Percentiles rank a stretch among this genome's conserved stretches.
Conservation (phyloP, 2,888 invertebrate species). For the Lepidocyrtoides sp. region DNA sequence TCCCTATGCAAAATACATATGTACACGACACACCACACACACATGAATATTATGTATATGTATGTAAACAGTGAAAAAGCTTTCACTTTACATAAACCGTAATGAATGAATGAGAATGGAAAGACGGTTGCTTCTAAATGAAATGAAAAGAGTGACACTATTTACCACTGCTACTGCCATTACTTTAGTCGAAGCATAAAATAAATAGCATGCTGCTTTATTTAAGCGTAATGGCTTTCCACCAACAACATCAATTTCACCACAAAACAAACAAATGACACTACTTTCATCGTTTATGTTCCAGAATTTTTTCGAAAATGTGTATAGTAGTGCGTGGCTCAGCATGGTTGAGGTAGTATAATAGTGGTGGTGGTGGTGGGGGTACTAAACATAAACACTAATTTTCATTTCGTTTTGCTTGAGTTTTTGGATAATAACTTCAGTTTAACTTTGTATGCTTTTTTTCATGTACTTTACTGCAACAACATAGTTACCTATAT, state of each 20-base stretch:
- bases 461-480: background rate
- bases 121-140: background rate
- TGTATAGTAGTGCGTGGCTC: background rate
- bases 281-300: conserved; percentile 33
- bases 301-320: background rate
- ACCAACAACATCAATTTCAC: conserved; percentile 51
- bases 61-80: background rate
- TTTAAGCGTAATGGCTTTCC: conserved; percentile 45
- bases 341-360: background rate
- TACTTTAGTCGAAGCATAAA: background rate
- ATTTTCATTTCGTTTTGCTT: conserved; percentile 14
- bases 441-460: background rate
- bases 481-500: conserved; percentile 87
- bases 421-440: background rate
- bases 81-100: conserved; percentile 34
- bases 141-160: conserved; percentile 32
- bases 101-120: conserved; percentile 39
- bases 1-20: background rate
- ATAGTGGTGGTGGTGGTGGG: no score
- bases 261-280: conserved; percentile 48
- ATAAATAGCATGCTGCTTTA: conserved; percentile 46
- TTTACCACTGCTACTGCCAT: background rate
- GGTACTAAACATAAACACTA: conserved; percentile 16
- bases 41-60: background rate
- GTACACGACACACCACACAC: background rate